These are phyloP conservation scores for Ophthalmolycus amberensis DNA, from an alignment of 2,113 vertebrate genomes.

Conservation along the genomic window DNA sequence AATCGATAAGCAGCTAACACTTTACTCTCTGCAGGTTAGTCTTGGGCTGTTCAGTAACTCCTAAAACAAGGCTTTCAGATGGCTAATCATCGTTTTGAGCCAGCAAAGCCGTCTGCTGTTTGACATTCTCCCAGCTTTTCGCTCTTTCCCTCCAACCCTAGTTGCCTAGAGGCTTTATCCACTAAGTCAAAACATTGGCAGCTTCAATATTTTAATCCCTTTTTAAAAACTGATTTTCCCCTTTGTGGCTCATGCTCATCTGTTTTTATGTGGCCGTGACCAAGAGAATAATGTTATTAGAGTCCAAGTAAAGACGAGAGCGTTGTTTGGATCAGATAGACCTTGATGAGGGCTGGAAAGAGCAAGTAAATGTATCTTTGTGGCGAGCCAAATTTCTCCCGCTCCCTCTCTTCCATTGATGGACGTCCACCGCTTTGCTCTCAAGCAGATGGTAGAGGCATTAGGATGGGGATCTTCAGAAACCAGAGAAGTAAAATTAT, in stretches of 20 bases:
- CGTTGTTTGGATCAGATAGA: constrained; percentile 58
- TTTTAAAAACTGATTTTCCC: constrained; percentile 59
- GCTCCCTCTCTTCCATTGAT: constrained; percentile 38
- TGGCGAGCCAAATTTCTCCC: constrained; percentile 39
- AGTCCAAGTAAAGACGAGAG: constrained; percentile 59
- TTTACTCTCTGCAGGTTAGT: constrained; percentile 53
- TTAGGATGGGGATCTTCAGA: constrained; percentile 52
- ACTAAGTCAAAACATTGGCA: constrained; percentile 81
- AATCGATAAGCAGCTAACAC: constrained; percentile 47
- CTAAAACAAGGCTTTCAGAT: constrained; percentile 60
- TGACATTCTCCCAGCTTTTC: constrained; percentile 72
- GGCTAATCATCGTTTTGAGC: constrained; percentile 66
- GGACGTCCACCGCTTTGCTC: constrained; percentile 45
- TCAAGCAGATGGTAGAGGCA: constrained; percentile 62
- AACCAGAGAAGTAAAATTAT: constrained; percentile 68
- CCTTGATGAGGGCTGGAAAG: constrained; percentile 56
- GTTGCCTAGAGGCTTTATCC: constrained; percentile 72
- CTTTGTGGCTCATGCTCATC: constrained; percentile 64
- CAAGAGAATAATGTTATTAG: constrained; percentile 66
- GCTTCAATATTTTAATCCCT: constrained; percentile 67
- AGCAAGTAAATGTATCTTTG: constrained; percentile 37
- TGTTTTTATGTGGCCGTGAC: constrained; percentile 75
- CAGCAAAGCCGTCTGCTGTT: constrained; percentile 67
- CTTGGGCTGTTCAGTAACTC: constrained; percentile 40
- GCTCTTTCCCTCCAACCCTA: constrained; percentile 39